A percentile compares a stretch with the other conserved stretches of the same genome.
Conservation (phyloP, 2,113 vertebrate genomes). For the Calyptomena viridis region DNA sequence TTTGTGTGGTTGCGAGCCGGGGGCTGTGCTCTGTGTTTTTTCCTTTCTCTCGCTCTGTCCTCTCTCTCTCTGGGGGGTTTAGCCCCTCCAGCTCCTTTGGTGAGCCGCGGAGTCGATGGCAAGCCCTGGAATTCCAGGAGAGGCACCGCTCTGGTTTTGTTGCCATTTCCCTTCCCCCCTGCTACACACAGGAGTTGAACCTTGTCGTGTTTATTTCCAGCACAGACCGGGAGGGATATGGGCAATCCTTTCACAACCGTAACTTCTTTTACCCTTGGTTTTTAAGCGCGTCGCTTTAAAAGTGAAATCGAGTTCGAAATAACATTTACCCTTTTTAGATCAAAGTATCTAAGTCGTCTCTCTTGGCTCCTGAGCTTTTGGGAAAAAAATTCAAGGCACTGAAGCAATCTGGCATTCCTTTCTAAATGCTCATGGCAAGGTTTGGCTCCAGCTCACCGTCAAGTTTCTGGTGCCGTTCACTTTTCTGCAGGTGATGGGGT, state of each 20-base stretch:
- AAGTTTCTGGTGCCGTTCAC: neutral
- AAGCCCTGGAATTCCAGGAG: slow-evolving; percentile 1
- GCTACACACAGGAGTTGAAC: neutral
- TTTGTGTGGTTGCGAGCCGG: neutral
- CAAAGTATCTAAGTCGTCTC: neutral
- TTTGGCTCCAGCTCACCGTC: neutral
- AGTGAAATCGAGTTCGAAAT: neutral
- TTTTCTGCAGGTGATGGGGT: neutral
- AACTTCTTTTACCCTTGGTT: neutral
- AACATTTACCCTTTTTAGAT: neutral
- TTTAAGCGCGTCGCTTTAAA: neutral
- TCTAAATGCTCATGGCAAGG: neutral
- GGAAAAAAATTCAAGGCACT: neutral
- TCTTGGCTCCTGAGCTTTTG: neutral
- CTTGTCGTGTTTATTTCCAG: neutral
- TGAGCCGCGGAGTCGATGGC: neutral
- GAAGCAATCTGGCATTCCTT: neutral
- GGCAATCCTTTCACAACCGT: fast-evolving
- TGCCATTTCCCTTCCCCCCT: neutral
- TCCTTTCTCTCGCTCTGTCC: fast-evolving
- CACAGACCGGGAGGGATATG: neutral
- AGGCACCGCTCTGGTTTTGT: neutral
- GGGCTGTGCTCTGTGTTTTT: neutral
- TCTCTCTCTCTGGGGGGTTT: neutral
- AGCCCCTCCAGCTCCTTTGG: neutral